Conservation (phyloP, 2,113 vertebrate species). For the Nothocercus julius region DNA sequence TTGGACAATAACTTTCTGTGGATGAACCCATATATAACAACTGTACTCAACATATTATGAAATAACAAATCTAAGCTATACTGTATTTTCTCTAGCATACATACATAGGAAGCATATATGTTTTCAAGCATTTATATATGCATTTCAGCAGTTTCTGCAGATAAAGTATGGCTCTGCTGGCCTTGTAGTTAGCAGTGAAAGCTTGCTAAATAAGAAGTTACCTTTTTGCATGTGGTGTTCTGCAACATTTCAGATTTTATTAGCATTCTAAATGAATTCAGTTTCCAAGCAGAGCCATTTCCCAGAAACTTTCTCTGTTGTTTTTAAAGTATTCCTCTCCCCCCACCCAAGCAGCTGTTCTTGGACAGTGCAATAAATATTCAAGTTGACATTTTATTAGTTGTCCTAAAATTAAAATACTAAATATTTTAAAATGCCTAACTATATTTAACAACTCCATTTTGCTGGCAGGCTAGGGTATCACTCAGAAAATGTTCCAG, state of each 20-base stretch:
- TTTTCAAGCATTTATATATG: rapidly evolving
- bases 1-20: constrained; percentile 53
- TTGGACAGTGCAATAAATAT: neutral
- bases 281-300: neutral
- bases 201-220: neutral
- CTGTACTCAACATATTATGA: neutral
- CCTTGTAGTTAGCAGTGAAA: neutral
- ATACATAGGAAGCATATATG: neutral
- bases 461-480: neutral
- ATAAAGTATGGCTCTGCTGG: neutral
- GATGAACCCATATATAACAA: neutral
- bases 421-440: neutral
- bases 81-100: neutral
- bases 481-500: neutral
- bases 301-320: neutral
- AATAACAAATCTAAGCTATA: neutral
- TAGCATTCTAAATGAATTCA: neutral
- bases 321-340: neutral
- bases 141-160: constrained; percentile 6
- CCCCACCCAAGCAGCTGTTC: neutral
- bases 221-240: neutral
- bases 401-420: neutral
- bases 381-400: neutral
- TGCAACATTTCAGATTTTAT: neutral
- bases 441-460: neutral